Percentiles rank a stretch among this genome's conserved stretches.
Conservation (phyloP, 2,113 vertebrate species). For the Nibea coibor region DNA sequence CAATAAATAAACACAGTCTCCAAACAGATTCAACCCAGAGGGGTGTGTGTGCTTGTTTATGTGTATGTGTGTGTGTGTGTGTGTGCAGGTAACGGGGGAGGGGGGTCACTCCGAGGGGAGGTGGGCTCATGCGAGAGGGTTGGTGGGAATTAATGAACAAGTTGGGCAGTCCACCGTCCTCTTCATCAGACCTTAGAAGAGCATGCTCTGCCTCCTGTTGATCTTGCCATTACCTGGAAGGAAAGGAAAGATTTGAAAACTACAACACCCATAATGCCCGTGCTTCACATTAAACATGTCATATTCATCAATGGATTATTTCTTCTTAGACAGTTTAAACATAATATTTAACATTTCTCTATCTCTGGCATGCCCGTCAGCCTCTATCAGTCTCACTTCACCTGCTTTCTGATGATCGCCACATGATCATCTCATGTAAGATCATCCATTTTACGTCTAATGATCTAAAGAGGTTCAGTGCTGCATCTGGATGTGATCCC, state of each 20-base stretch:
- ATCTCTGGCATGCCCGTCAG: neutral
- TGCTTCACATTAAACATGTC: neutral
- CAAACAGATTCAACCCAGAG: conserved; percentile 53
- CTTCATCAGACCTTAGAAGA: conserved; percentile 87
- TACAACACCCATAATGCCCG: conserved; percentile 32
- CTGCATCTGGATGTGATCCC: neutral
- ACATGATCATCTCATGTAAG: neutral
- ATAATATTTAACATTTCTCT: neutral
- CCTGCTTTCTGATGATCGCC: neutral
- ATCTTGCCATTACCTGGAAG: conserved; percentile 92
- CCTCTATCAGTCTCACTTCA: neutral
- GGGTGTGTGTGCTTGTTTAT: conserved; percentile 42
- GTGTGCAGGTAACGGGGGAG: conserved; percentile 13
- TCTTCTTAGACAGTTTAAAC: neutral
- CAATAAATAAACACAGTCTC: conserved; percentile 95
- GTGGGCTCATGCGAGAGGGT: conserved; percentile 74
- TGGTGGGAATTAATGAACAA: conserved; percentile 43
- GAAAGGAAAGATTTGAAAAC: neutral
- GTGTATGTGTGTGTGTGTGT: conserved; percentile 30
- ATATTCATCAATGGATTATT: neutral
- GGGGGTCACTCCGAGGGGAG: conserved; percentile 42
- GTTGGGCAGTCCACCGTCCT: conserved; percentile 18
- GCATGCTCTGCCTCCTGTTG: conserved; percentile 99
- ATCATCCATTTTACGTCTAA: neutral
- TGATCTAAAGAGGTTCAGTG: neutral